Evolutionary conservation across 2,888 invertebrate species (phyloP).

Genomic region (Artemia sinica): DNA sequence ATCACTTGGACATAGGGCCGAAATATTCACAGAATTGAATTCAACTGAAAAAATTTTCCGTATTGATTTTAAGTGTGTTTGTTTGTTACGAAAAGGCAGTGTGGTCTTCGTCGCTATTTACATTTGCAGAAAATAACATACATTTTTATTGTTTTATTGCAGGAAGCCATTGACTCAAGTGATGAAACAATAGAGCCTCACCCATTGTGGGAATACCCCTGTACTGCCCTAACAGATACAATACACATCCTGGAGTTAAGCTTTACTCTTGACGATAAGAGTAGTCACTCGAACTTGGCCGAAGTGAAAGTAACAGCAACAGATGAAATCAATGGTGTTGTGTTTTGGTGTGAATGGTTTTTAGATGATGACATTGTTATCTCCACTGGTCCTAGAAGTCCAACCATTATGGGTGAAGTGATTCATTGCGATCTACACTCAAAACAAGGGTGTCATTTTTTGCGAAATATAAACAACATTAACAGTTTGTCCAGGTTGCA

Average conservation of each 20-base stretch:
- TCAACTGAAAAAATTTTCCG: too few relatives aligned
- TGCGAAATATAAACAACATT: slow-evolving; percentile 21
- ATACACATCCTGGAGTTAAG: background rate
- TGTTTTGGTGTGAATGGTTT: slow-evolving; percentile 69
- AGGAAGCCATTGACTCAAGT: slow-evolving; percentile 43
- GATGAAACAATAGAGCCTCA: slow-evolving; percentile 76
- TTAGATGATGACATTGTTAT: slow-evolving; percentile 38
- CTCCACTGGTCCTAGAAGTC: slow-evolving; percentile 39
- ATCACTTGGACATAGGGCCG: too few relatives aligned
- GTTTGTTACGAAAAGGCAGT: too few relatives aligned
- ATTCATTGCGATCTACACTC: slow-evolving; percentile 63
- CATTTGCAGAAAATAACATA: too few relatives aligned
- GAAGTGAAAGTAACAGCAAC: slow-evolving; percentile 22
- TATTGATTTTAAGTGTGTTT: too few relatives aligned
- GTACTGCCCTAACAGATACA: slow-evolving; percentile 44
- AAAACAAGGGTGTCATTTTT: slow-evolving; percentile 59
- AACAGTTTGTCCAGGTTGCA: background rate
- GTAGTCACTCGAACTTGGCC: background rate
- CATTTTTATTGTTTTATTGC: background rate
- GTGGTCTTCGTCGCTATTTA: too few relatives aligned
- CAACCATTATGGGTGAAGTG: slow-evolving; percentile 35
- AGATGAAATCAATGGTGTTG: slow-evolving; percentile 59
- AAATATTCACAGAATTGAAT: too few relatives aligned
- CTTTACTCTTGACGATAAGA: background rate
- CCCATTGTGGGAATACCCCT: slow-evolving; percentile 92